Conservation (phyloP, 2,888 invertebrate species). For the Diarsia brunnea region DNA sequence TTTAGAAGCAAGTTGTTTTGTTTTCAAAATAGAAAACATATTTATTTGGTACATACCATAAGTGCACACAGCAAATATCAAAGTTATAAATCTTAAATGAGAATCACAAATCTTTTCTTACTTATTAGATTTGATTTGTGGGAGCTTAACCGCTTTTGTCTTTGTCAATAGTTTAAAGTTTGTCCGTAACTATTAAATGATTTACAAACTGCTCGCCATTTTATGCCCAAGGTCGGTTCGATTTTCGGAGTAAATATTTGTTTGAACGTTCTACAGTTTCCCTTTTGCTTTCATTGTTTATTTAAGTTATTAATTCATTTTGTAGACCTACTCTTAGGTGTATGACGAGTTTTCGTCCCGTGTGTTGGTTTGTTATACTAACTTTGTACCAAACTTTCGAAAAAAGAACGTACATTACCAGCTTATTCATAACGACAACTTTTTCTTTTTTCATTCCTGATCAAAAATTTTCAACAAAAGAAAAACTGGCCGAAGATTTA, state of each 20-base stretch:
- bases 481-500: background rate
- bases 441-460: background rate
- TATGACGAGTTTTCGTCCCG: background rate
- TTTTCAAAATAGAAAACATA: background rate
- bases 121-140: too few relatives aligned
- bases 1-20: constrained; percentile 4
- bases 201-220: background rate
- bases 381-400: background rate
- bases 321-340: background rate
- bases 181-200: constrained; percentile 8
- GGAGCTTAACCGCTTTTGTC: too few relatives aligned
- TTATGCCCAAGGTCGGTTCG: constrained; percentile 13
- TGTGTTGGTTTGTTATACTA: background rate
- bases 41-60: too few relatives aligned
- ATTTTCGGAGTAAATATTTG: constrained; percentile 37
- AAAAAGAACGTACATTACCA: background rate
- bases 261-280: background rate
- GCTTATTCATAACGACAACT: background rate
- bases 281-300: constrained; percentile 11
- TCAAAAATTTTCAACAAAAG: constrained; percentile 16
- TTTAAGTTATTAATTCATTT: constrained; percentile 28
- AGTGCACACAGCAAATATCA: too few relatives aligned
- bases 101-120: too few relatives aligned
- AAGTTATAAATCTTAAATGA: too few relatives aligned
- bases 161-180: constrained; percentile 17